Conservation (phyloP, 2,797 vertebrate genomes). For the Linurgus olivaceus region DNA sequence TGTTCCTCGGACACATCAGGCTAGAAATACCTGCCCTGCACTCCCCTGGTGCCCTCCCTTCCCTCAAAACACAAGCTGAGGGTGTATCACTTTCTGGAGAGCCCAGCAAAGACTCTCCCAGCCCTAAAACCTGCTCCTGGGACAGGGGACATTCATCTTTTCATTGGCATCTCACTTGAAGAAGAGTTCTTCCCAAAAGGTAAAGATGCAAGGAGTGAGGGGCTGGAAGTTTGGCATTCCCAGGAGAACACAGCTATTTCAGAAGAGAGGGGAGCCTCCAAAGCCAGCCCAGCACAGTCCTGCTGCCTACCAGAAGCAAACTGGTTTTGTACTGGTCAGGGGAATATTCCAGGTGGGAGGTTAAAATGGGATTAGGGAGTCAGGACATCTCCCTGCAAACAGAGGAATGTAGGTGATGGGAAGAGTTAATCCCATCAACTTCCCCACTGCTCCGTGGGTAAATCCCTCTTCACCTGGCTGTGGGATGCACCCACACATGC, state of each 20-base stretch:
- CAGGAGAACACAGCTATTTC: neutral
- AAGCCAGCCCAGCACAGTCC: neutral
- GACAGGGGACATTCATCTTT: neutral
- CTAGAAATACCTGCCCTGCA: neutral
- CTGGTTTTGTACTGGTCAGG: neutral
- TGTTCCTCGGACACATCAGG: accelerated
- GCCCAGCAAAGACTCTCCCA: neutral
- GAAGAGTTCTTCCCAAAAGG: neutral
- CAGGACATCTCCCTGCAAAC: neutral
- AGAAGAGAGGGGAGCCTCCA: neutral
- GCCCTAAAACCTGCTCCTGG: neutral
- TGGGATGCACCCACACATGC: accelerated
- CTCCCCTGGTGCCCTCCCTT: neutral
- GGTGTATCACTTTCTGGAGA: neutral
- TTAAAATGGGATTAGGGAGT: neutral
- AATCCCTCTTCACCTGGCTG: neutral
- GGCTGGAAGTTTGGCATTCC: neutral
- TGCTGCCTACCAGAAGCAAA: neutral
- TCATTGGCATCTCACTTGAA: neutral
- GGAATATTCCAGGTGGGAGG: accelerated
- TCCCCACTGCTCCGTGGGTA: neutral
- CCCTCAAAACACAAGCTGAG: accelerated
- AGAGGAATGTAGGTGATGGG: accelerated
- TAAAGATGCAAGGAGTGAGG: neutral
- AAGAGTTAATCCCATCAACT: neutral